A percentile compares a stretch with the other conserved stretches of the same genome.
These are phyloP conservation scores for Gyps fulvus DNA, from an alignment of 2,113 vertebrate genomes.

Conservation along the genomic window DNA sequence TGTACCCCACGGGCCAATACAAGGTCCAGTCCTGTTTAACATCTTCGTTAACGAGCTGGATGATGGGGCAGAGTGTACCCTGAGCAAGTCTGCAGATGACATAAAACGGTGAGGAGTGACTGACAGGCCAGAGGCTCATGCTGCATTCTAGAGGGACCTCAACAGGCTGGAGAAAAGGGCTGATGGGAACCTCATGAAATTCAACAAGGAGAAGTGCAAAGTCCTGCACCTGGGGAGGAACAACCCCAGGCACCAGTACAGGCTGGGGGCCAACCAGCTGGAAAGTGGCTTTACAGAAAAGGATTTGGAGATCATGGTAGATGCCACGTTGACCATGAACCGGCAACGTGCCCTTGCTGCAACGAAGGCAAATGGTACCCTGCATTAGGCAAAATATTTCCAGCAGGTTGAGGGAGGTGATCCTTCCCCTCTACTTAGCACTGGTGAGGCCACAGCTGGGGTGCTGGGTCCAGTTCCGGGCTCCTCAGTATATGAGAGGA, in stretches of 20 bases:
- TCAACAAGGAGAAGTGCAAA: neutral
- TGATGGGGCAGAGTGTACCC: neutral
- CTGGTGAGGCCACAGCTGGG: neutral
- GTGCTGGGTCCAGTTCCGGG: neutral
- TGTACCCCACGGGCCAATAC: neutral
- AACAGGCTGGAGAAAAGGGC: neutral
- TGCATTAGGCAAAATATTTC: neutral
- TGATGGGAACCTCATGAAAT: neutral
- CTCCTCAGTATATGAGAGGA: neutral
- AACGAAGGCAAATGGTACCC: neutral
- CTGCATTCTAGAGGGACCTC: neutral
- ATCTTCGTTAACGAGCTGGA: neutral
- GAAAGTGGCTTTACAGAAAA: neutral
- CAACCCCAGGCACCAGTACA: neutral
- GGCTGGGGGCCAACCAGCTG: rapidly evolving
- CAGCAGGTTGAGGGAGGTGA: neutral
- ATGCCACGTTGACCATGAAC: neutral
- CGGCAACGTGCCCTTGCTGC: neutral
- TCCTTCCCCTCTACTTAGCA: neutral
- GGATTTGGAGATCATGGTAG: neutral
- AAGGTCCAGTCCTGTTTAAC: neutral
- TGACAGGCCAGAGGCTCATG: neutral
- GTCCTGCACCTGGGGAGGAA: neutral
- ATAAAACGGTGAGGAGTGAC: neutral
- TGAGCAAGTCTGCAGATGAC: neutral